These are phyloP conservation scores for Flexamia atlantica DNA, from an alignment of 2,888 invertebrate genomes.

Conservation along the genomic window DNA sequence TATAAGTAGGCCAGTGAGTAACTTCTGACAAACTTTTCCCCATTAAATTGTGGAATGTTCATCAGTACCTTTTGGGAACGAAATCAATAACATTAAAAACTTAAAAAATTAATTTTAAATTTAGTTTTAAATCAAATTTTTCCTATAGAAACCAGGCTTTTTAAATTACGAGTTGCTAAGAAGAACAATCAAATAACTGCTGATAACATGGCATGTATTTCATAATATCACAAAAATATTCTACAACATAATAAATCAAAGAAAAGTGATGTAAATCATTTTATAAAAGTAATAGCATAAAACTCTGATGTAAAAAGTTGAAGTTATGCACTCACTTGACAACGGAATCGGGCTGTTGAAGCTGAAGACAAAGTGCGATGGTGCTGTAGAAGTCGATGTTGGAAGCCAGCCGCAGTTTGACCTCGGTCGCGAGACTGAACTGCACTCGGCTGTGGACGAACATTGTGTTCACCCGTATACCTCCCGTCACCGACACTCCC, in stretches of 20 bases:
- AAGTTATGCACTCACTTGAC: slow-evolving; percentile 82
- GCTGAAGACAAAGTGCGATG: slow-evolving; percentile 86
- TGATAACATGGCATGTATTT: background rate
- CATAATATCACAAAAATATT: background rate
- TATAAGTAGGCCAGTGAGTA: no score
- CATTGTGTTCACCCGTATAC: slow-evolving; percentile 80
- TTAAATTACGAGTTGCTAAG: no score
- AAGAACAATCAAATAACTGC: background rate
- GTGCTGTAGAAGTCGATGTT: slow-evolving; percentile 87
- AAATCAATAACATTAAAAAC: no score
- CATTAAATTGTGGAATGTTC: no score
- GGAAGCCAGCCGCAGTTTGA: slow-evolving; percentile 83
- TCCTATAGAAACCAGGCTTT: no score
- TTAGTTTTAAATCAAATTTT: no score
- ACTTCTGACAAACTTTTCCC: no score
- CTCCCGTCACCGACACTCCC: slow-evolving; percentile 82
- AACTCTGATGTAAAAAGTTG: background rate
- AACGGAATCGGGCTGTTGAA: slow-evolving; percentile 82
- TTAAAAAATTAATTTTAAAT: no score
- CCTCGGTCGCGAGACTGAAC: slow-evolving; percentile 82
- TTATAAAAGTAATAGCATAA: background rate
- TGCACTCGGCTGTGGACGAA: slow-evolving; percentile 83
- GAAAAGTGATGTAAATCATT: background rate
- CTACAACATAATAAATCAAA: background rate
- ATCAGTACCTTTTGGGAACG: no score